Evolutionary conservation across 2,797 vertebrate species (phyloP).

Genomic region (Lepidocolaptes lacrymiger): DNA sequence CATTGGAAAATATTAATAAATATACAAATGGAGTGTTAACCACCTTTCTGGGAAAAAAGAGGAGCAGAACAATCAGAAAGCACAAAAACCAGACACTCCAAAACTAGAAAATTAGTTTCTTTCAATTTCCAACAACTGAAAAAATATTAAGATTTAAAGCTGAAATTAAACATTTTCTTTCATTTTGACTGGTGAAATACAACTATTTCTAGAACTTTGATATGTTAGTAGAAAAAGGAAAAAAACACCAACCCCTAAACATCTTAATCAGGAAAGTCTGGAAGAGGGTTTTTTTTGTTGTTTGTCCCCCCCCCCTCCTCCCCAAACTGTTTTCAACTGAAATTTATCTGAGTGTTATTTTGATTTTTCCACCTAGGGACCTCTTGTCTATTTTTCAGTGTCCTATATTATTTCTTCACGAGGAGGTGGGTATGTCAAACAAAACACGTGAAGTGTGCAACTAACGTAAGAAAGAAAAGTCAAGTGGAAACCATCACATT

Average conservation of each 20-base stretch:
- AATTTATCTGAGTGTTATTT: not conserved
- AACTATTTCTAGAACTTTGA: not conserved
- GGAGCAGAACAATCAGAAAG: not conserved
- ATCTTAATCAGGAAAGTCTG: not conserved
- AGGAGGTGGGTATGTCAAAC: not conserved
- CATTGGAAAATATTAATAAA: slow-evolving; percentile 57
- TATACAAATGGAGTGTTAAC: slow-evolving; percentile 15
- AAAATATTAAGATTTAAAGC: not conserved
- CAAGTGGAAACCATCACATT: not conserved
- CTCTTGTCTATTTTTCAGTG: not conserved
- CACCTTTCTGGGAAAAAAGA: slow-evolving; percentile 2
- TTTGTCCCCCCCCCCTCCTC: not conserved
- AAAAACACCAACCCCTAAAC: not conserved
- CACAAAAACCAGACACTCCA: not conserved
- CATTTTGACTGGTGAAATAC: not conserved
- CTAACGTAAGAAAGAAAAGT: not conserved
- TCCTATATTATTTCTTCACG: not conserved
- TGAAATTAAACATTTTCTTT: not conserved
- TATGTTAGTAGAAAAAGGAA: not conserved
- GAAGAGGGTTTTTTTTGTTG: not conserved
- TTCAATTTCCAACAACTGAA: not conserved
- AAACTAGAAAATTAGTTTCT: not conserved
- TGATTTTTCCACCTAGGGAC: not conserved
- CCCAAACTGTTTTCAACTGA: not conserved
- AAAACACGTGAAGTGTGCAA: not conserved